Evolutionary conservation across 1,140 invertebrate genomes (phyloP), one percentile per base, ranked within the genome.

Genomic region (Zaprionus lachaisei): DNA sequence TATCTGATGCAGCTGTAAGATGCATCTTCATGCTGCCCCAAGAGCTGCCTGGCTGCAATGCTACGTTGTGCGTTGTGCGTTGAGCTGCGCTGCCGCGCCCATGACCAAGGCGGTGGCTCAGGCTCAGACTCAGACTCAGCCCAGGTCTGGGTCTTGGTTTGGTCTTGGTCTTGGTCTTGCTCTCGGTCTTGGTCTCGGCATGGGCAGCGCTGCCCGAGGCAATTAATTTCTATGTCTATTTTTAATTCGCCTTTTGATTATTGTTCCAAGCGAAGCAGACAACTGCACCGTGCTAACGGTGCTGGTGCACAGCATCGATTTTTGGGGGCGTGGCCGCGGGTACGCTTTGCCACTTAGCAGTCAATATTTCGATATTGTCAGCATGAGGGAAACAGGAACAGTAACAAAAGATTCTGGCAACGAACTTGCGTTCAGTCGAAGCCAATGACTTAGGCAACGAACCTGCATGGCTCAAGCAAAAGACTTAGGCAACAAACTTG

Each of bases 171-270:
- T 41, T 41, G 15, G n/a, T 44, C 15, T n/a, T 7, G 41, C 2
- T 17, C n/a, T 47, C 1, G 41, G 15, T n/a, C 38, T n/a, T 5
- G 38, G 38, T 15, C 38, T 41, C 15, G 38, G 38, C 41, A n/a
- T n/a, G 28, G 14, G 47, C 62, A 34, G 31, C 44, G 66, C 77
- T 80, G 83, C 79, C 73, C 72, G 62, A 51, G 56, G 83, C 83
- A 87, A 83, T 86, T 83, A 87, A 86, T 86, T 79, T 86, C 77
- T 83, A 80, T 86, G 73, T 80, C 80, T 87, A 77, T 87, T 83
- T 73, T 80, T 77, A 83, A 83, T 77, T 69, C 83, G 69, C 77
- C 51, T 79, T 72, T 81, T 79, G 78, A 79, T 79, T 79, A 68
- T 79, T 80, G 58, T 77, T 44, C 62, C 14, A 51, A 24, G 6